These are phyloP conservation scores for Megaleporinus macrocephalus DNA, from an alignment of 2,113 vertebrate species.

Conservation along the genomic window DNA sequence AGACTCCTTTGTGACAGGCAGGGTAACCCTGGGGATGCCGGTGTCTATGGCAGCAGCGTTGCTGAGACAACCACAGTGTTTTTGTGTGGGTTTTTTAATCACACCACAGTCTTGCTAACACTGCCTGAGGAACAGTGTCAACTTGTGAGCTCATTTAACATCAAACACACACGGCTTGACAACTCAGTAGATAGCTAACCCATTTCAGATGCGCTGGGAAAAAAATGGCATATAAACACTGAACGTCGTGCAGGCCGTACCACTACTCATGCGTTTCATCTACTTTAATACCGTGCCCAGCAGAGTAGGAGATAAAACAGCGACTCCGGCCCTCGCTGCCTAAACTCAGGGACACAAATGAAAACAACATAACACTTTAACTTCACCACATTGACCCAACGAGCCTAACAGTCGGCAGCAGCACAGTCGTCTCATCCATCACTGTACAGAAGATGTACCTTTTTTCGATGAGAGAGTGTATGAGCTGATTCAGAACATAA, in stretches of 20 bases:
- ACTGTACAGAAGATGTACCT: too few relatives aligned
- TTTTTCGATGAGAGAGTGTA: too few relatives aligned
- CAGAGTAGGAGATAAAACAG: not conserved
- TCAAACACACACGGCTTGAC: not conserved
- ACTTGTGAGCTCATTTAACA: conserved; percentile 9
- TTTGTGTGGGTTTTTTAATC: conserved; percentile 27
- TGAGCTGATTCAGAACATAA: too few relatives aligned
- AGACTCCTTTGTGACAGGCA: conserved; percentile 1
- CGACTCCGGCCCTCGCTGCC: not conserved
- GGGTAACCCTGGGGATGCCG: not conserved
- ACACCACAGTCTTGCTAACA: not conserved
- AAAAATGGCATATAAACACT: not conserved
- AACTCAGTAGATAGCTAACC: conserved; percentile 9
- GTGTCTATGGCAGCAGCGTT: not conserved
- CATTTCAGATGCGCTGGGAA: not conserved
- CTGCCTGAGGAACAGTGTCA: not conserved
- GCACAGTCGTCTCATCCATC: too few relatives aligned
- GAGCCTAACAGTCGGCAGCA: too few relatives aligned
- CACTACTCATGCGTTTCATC: not conserved
- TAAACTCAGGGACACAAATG: not conserved
- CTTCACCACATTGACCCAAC: too few relatives aligned
- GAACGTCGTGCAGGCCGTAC: not conserved
- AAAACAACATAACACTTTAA: too few relatives aligned
- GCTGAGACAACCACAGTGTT: not conserved
- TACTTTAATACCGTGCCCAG: not conserved